Conservation (phyloP, 2,113 vertebrate species). For the Alces alces region DNA sequence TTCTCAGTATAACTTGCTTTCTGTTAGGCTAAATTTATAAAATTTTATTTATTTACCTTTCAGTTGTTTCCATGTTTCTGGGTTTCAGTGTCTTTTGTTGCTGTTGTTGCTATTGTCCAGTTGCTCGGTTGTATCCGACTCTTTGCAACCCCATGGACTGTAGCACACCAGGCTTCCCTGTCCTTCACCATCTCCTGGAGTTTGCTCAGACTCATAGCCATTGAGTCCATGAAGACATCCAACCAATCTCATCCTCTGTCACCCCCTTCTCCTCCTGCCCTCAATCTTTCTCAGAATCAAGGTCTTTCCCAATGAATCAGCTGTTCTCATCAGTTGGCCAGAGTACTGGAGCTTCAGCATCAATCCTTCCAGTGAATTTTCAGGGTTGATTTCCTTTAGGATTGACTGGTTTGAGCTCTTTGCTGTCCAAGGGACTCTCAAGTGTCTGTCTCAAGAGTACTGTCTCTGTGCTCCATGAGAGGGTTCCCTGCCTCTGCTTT, state of each 20-base stretch:
- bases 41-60: constrained; percentile 8
- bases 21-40: not conserved
- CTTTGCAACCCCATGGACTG: not conserved
- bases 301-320: not conserved
- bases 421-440: not conserved
- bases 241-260: not conserved
- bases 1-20: not conserved
- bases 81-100: not conserved
- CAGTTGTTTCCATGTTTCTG: not conserved
- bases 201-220: not conserved
- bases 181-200: not conserved
- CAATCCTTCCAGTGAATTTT: not conserved
- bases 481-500: not conserved
- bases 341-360: not conserved
- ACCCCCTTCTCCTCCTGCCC: not conserved
- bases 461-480: not conserved
- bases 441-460: not conserved
- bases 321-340: not conserved
- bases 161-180: not conserved
- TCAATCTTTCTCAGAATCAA: not conserved
- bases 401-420: not conserved
- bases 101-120: not conserved
- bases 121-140: not conserved
- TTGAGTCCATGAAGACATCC: not conserved
- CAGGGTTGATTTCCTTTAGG: not conserved